Conservation (phyloP, 2,113 vertebrate genomes). For the Telmatochromis brachygnathus region DNA sequence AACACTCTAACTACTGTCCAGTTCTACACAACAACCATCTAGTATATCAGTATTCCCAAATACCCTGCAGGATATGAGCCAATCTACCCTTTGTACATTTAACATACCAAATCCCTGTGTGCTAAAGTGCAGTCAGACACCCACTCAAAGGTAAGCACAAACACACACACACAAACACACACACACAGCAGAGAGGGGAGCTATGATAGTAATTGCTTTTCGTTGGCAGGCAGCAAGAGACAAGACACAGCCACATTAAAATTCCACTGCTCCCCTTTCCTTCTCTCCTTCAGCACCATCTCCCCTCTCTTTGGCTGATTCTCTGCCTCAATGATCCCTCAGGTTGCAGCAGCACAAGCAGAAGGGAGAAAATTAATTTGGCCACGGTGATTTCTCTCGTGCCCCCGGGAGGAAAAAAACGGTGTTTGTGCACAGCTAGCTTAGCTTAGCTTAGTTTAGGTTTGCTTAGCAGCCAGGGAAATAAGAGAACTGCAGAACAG, state of each 20-base stretch:
- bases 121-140: not conserved
- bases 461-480: constrained; percentile 28
- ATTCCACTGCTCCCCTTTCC: constrained; percentile 58
- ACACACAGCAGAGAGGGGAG: not conserved
- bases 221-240: constrained; percentile 53
- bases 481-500: constrained; percentile 40
- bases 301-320: constrained; percentile 43
- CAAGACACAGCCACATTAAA: constrained; percentile 63
- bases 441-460: constrained; percentile 42
- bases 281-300: constrained; percentile 45
- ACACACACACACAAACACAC: not conserved
- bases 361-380: constrained; percentile 64
- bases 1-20: not conserved
- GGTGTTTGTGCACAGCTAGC: constrained; percentile 46
- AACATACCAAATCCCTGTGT: constrained; percentile 9
- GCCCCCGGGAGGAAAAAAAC: not conserved
- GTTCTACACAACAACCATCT: not conserved
- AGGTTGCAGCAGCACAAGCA: constrained; percentile 53
- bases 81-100: not conserved
- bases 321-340: constrained; percentile 56
- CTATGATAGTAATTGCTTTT: constrained; percentile 65
- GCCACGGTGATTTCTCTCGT: constrained; percentile 47
- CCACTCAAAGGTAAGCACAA: not conserved
- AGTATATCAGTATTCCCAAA: not conserved
- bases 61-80: not conserved